Evolutionary conservation across 2,113 vertebrate species (phyloP).

Genomic region (Melozone crissalis): DNA sequence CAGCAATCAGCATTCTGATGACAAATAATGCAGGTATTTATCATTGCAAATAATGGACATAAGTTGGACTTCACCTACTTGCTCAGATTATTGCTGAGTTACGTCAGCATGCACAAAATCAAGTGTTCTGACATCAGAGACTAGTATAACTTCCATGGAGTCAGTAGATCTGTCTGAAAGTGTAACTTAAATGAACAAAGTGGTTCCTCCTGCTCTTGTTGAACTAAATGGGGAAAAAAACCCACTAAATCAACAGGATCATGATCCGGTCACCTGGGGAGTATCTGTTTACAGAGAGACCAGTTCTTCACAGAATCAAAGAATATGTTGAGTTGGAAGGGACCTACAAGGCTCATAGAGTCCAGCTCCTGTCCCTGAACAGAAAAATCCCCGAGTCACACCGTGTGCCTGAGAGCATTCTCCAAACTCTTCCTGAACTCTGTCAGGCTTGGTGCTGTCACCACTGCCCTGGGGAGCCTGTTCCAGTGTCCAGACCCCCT

Average conservation of each 20-base stretch:
- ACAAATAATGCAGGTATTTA: background rate
- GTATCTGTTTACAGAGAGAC: background rate
- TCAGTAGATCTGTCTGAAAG: background rate
- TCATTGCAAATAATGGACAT: background rate
- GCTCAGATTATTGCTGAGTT: background rate
- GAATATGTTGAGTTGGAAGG: background rate
- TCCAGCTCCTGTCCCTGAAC: background rate
- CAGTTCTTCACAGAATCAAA: background rate
- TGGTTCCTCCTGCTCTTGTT: background rate
- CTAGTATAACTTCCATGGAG: background rate
- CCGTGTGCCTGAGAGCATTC: background rate
- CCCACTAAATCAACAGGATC: background rate
- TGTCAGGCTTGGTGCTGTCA: background rate
- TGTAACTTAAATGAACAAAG: background rate
- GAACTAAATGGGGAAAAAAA: background rate
- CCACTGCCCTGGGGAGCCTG: background rate
- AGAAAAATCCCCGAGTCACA: background rate
- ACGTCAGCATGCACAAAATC: accelerated
- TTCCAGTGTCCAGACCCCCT: background rate
- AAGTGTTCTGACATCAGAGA: background rate
- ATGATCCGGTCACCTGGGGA: background rate
- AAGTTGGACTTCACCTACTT: background rate
- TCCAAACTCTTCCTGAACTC: background rate
- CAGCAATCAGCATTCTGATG: background rate
- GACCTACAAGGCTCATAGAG: background rate